Evolutionary conservation across 2,888 invertebrate species (phyloP).

Genomic region (Sisyra terminalis): DNA sequence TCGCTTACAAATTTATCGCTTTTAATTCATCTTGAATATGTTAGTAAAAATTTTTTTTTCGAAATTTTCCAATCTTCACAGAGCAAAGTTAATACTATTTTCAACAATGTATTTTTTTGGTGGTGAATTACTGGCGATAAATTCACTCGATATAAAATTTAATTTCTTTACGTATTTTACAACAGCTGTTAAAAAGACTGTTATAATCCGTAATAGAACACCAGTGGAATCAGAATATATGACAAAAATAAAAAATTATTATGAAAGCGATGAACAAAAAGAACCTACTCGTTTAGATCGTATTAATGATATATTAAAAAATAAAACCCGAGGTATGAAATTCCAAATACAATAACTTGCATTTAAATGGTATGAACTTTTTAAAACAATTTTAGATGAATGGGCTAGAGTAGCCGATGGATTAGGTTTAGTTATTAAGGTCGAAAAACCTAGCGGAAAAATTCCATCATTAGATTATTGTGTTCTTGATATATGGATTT

Average conservation of each 20-base stretch:
- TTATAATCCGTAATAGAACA: conserved; percentile 2
- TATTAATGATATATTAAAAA: too few relatives aligned
- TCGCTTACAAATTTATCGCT: too few relatives aligned
- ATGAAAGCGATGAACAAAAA: neutral
- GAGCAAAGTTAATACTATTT: too few relatives aligned
- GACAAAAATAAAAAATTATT: neutral
- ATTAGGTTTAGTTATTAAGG: conserved; percentile 1
- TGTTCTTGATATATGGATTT: conserved; percentile 5
- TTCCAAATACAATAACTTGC: too few relatives aligned
- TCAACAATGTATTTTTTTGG: too few relatives aligned
- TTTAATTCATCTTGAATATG: too few relatives aligned
- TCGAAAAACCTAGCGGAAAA: neutral
- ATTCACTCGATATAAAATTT: too few relatives aligned
- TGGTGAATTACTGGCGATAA: too few relatives aligned
- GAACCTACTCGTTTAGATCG: too few relatives aligned
- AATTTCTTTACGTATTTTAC: neutral
- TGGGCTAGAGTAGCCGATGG: neutral
- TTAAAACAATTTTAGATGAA: neutral
- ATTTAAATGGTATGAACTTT: neutral
- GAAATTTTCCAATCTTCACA: too few relatives aligned
- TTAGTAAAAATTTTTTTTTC: too few relatives aligned
- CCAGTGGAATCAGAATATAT: neutral
- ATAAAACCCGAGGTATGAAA: too few relatives aligned
- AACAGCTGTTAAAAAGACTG: conserved; percentile 1
- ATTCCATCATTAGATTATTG: neutral